A percentile compares a stretch with the other conserved stretches of the same genome.
These are phyloP conservation scores for Papilio xuthus DNA, from an alignment of 1,140 invertebrate species.

Conservation along the genomic window DNA sequence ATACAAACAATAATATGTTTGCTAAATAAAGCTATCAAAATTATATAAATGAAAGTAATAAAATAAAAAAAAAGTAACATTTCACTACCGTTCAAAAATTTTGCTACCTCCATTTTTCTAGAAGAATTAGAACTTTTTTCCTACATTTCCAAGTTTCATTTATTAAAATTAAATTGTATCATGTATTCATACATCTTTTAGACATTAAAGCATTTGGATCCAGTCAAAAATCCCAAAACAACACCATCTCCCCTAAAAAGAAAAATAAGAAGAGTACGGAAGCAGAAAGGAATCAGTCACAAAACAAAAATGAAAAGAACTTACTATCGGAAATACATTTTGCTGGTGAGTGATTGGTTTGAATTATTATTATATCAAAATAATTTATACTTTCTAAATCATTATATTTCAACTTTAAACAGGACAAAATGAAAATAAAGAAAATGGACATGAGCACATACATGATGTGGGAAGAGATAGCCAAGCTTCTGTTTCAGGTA, in stretches of 20 bases:
- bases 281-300: background rate
- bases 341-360: background rate
- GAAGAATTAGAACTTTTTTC: too few species aligned
- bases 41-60: too few species aligned
- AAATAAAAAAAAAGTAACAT: too few species aligned
- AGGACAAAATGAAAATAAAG: constrained; percentile 2
- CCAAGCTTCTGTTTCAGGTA: background rate
- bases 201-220: constrained; percentile 26
- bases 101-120: too few species aligned
- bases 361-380: background rate
- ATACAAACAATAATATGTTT: too few species aligned
- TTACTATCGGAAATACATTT: background rate
- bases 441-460: background rate
- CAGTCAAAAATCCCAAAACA: background rate
- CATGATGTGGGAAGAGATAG: background rate
- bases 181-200: background rate
- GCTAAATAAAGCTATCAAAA: too few species aligned
- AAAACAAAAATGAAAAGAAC: constrained; percentile 1
- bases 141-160: too few species aligned
- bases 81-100: too few species aligned
- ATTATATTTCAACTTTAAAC: background rate
- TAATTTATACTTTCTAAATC: background rate
- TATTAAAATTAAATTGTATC: too few species aligned
- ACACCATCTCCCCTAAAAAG: background rate
- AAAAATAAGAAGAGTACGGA: background rate